phyloP scores from a whole-genome alignment of 2,888 invertebrate genomes.

The Seira sanloemensis region DNA sequence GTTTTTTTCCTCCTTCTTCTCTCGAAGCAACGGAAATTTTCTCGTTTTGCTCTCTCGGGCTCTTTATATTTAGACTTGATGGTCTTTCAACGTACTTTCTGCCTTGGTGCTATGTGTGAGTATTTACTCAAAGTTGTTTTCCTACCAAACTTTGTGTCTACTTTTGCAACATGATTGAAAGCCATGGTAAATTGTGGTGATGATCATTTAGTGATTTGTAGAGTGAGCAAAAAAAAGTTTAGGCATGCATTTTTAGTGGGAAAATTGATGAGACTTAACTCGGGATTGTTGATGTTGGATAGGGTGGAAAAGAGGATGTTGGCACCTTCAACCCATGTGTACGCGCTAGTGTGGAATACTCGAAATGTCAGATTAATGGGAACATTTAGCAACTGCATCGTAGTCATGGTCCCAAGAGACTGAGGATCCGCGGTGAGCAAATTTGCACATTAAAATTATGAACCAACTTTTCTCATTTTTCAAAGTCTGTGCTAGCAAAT shows the following conservation, averaged over 20 bases:
- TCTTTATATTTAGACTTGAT: background rate
- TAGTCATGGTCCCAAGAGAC: background rate
- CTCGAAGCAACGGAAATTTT: background rate
- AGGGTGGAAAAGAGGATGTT: background rate
- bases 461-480: no score
- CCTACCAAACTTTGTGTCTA: background rate
- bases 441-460: no score
- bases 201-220: conserved; percentile 47
- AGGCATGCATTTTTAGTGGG: conserved; percentile 27
- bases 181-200: conserved; percentile 11
- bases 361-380: background rate
- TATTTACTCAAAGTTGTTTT: background rate
- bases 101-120: background rate
- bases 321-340: background rate
- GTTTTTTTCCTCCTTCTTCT: background rate
- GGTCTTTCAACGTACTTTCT: conserved; percentile 5
- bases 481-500: no score
- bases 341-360: background rate
- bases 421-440: no score
- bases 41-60: background rate
- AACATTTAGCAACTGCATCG: background rate
- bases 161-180: conserved; percentile 36
- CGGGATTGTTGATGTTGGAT: background rate
- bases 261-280: conserved; percentile 30
- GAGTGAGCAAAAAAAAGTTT: conserved; percentile 18